Percentiles rank a stretch among this genome's conserved stretches.
phyloP scores from a whole-genome alignment of 2,113 vertebrate species.

The Salvator merianae region DNA sequence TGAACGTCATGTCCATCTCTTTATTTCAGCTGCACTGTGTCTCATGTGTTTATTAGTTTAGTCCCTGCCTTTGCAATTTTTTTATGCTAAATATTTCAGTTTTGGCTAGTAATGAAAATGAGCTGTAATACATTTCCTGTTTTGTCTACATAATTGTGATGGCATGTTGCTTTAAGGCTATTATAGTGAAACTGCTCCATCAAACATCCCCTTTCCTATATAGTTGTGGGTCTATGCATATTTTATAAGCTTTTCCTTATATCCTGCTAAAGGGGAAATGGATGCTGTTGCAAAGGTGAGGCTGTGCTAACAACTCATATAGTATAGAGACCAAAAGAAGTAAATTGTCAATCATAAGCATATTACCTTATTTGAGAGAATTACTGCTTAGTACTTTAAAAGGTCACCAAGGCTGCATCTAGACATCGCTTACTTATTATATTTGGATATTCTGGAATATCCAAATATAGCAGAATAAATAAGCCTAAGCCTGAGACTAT shows the following conservation, averaged over 20 bases:
- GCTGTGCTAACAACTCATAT: slow-evolving; percentile 14
- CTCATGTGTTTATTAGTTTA: background rate
- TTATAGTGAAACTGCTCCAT: background rate
- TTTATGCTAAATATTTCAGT: background rate
- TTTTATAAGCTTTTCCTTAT: slow-evolving; percentile 9
- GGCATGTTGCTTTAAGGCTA: background rate
- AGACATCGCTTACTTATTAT: too few relatives aligned
- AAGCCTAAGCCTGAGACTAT: background rate
- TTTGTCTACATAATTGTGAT: background rate
- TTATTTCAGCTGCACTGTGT: background rate
- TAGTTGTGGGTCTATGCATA: slow-evolving; percentile 1
- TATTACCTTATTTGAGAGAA: slow-evolving; percentile 18
- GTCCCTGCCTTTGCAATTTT: background rate
- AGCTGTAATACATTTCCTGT: background rate
- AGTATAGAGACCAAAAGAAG: slow-evolving; percentile 25
- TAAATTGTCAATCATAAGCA: background rate
- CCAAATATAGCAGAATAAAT: too few relatives aligned
- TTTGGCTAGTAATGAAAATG: background rate
- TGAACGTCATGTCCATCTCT: background rate
- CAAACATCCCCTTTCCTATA: background rate
- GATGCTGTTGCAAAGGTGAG: slow-evolving; percentile 1
- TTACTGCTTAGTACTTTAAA: slow-evolving; percentile 30
- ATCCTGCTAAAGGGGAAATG: slow-evolving; percentile 29
- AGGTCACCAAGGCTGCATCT: too few relatives aligned
- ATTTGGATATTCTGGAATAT: too few relatives aligned